Conservation (phyloP, 2,113 vertebrate genomes). For the Setophaga kirtlandii region DNA sequence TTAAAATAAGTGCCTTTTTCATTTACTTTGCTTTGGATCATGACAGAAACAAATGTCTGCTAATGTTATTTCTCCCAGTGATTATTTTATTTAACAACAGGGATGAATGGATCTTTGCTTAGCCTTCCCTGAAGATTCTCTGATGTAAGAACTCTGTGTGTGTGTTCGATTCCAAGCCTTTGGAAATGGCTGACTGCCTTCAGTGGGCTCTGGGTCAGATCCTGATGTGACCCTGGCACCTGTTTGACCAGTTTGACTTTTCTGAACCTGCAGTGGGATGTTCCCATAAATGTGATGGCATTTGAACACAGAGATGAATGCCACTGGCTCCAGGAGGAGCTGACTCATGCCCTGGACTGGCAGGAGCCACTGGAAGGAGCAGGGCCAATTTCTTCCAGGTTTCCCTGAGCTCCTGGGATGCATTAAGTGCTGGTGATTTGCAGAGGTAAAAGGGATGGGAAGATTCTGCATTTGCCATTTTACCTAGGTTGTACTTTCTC, state of each 20-base stretch:
- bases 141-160: neutral
- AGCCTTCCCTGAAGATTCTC: neutral
- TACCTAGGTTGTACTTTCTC: neutral
- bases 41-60: neutral
- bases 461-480: neutral
- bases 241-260: neutral
- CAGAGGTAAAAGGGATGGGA: neutral
- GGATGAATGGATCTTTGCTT: neutral
- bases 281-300: neutral
- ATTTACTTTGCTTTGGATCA: neutral
- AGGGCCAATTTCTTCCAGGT: neutral
- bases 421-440: neutral
- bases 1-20: neutral
- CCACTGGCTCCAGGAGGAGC: neutral
- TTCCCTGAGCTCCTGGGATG: neutral
- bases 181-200: neutral
- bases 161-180: neutral
- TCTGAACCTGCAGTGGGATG: neutral
- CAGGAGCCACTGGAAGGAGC: neutral
- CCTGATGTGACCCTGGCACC: no score
- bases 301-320: neutral
- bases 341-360: neutral
- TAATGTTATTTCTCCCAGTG: neutral
- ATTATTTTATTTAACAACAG: neutral
- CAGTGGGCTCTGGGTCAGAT: neutral